Evolutionary conservation across 2,888 invertebrate genomes (phyloP), one percentile per base, ranked within the genome.

Genomic region (Aspidiotus rigidus): DNA sequence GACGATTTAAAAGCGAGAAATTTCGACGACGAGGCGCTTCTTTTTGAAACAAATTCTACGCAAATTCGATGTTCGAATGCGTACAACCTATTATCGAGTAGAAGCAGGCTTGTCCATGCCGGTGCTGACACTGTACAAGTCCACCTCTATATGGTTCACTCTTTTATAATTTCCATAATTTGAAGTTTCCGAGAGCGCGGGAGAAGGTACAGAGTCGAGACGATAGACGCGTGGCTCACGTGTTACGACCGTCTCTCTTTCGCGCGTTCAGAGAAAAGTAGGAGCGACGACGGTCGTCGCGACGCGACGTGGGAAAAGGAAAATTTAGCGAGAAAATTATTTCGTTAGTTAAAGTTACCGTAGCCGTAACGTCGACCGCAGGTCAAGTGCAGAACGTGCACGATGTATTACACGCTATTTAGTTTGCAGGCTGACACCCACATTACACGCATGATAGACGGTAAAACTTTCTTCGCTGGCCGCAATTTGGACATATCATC

Each of bases 311-410:
- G 60, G 59, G 57, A 67, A 62, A 59, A 67, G 60, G 59, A 59
- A 67, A 67, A 67, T 67, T 67, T 59, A 67, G 67, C 59, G 67
- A 59, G 67, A 53, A 67, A 67, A 67, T 67, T 66, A 66, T 66
- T 66, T 44, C 44, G 28, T 15, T 17, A 15, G 56, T 2, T 10
- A 16, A 16, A 56, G 16, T 1, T 13, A 17, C 56, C 9, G 13
- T n/a, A n/a, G 56, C 56, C 15, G 13, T 13, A 17, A 15, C 56
- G n/a, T 55, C 15, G 56, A 16, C 15, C 56, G 56, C 17, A 17
- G 16, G 17, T 55, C 13, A n/a, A n/a, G 53, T n/a, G 39, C 28
- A 59, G 16, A 13, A 49, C 49, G 49, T 49, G 49, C 49, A 49
- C 11, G 11, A 49, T 49, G 49, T n/a, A 49, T 59, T 59, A 59